Evolutionary conservation across 2,113 vertebrate species (phyloP).

Genomic region (Psammodynastes pulverulentus): DNA sequence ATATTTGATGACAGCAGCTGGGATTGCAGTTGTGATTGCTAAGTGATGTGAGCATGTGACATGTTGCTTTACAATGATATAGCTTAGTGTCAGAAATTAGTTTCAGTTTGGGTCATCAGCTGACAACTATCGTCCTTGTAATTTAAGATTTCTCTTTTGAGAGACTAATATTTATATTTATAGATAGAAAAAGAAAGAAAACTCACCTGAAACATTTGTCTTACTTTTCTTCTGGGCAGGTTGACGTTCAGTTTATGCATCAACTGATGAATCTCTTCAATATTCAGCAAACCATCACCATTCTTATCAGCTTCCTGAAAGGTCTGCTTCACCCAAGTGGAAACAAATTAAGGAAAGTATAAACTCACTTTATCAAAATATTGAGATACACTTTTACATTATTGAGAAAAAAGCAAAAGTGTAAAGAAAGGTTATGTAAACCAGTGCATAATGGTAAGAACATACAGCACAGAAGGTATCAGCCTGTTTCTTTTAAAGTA

Average conservation of each 20-base stretch:
- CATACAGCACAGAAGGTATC: not conserved
- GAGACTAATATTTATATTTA: no score
- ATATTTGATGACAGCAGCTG: not conserved
- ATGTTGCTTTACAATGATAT: not conserved
- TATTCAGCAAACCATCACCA: constrained; percentile 90
- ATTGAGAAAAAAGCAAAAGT: rapidly evolving
- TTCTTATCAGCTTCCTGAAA: constrained; percentile 98
- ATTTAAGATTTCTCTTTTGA: not conserved
- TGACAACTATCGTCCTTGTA: not conserved
- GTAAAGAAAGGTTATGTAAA: not conserved
- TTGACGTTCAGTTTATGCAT: constrained; percentile 98
- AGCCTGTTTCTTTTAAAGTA: not conserved
- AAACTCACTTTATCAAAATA: not conserved
- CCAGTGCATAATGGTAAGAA: not conserved
- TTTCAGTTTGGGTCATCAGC: not conserved
- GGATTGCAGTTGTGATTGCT: not conserved
- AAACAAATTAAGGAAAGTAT: constrained; percentile 75
- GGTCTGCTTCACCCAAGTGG: constrained; percentile 94
- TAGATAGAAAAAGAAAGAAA: not conserved
- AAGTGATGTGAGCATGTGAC: not conserved
- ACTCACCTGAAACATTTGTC: constrained; percentile 98
- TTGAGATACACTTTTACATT: not conserved
- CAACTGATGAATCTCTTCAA: constrained; percentile 95
- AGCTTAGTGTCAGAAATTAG: not conserved
- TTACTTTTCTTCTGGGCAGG: constrained; percentile 92